Evolutionary conservation across 2,888 invertebrate genomes (phyloP), one percentile per base, ranked within the genome.

Genomic region (Uloborus plumipes): DNA sequence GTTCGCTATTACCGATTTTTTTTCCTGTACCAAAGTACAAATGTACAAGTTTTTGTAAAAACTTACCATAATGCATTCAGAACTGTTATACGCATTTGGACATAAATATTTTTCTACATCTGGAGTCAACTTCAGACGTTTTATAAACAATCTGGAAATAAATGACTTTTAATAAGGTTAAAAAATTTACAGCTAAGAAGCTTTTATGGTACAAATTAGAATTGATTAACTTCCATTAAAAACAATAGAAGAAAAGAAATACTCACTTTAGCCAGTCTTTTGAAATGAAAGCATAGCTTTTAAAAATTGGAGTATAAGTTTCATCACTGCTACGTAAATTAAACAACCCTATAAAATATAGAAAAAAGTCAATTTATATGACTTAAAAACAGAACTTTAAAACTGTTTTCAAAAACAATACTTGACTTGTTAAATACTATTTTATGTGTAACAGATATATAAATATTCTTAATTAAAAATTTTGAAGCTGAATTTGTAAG

Each of bases 251-350:
- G 2, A 7, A 62, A 26, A 51, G 39, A 18, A 39, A 15, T 58
- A 80, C 22, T 49, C 61, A 84, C 85, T 62, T 79, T 16, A 76
- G 72, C 18, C 73, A 20, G 11, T 62, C 49, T 26, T 53, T 26
- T 47, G 67, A 66, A n/a, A 85, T 49, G 51, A 85, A 83, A 16
- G 85, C 73, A 59, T 80, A 85, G 2, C 79, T 72, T 70, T 85
- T 85, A 22, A 85, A 89, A 76, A 88, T 87, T 15, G 97, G 96
- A 0, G 94, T 94, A 88, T 93, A 93, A 0, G 94, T 93, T 85
- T 95, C 91, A 89, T 97, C 97, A 77, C 92, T 90, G 0, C 95
- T 96, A n/a, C 97, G 91, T 20, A 97, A 92, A 88, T 97, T 97
- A 51, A 96, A 90, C 50, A 97, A 89, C 94, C 96, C 85, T 85